Conservation (phyloP, 2,113 vertebrate genomes). For the Budorcas taxicolor region DNA sequence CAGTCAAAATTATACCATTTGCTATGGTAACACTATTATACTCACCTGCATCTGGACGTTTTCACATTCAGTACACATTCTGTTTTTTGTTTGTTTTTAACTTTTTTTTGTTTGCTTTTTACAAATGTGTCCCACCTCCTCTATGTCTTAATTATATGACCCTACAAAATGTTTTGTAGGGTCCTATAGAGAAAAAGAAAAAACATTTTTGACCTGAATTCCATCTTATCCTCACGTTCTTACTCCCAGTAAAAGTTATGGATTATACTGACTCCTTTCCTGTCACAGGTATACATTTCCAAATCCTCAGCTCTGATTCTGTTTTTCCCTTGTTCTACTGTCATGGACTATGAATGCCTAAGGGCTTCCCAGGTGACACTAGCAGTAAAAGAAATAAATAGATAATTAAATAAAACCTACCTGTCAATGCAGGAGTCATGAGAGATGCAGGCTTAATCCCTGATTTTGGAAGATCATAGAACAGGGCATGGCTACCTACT, state of each 20-base stretch:
- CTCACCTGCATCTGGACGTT: rapidly evolving
- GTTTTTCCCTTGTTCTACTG: background rate
- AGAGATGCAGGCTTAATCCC: background rate
- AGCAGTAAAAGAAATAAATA: background rate
- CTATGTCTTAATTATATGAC: background rate
- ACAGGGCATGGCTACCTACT: background rate
- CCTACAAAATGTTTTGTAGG: background rate
- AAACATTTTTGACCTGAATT: background rate
- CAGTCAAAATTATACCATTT: background rate
- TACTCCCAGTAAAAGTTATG: background rate
- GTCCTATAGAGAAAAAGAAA: background rate
- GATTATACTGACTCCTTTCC: background rate
- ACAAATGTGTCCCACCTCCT: background rate
- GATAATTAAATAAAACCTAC: background rate
- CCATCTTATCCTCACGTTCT: background rate
- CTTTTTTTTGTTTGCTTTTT: background rate
- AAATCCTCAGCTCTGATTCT: background rate
- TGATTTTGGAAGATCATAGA: background rate
- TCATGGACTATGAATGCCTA: background rate
- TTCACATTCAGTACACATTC: background rate
- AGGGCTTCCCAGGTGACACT: background rate
- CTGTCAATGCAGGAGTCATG: background rate
- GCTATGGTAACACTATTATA: background rate
- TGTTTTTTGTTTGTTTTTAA: background rate
- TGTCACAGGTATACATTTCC: background rate